Base-by-base conservation (phyloP, 37 sponge, comb jelly and placozoan genomes). In the Diacarnus erythraeanus region DNA sequence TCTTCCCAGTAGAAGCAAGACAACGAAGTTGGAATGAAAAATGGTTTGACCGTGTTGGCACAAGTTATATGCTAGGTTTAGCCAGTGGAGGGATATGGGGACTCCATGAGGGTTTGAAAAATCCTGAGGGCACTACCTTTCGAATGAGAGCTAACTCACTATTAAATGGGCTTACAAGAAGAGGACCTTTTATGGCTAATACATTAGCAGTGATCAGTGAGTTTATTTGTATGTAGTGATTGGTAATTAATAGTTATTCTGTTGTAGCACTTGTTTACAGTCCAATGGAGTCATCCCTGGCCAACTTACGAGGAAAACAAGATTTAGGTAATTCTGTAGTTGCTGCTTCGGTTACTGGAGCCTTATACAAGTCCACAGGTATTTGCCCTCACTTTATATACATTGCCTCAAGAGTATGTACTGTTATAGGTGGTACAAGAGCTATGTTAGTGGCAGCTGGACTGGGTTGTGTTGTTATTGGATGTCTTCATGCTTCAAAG, bases 151-250 rank as follows among this genome's bases (percentile, higher is more conserved):
- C 61, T 23, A 94, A 76, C n/a, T 73, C 66, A 25, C 40, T 94
- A 0, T 21, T 92, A 4, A 92, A 92, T 56, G 85, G 92, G 20
- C 61, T 78, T 30, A 87, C 92, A 26, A 54, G 89, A 58, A 79
- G 92, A 80, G 92, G 92, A 31, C 92, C 92, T 0, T 92, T 87
- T 77, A 66, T 87, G 36, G 92, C 71, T 2, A 92, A 92, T 77
- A 92, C 64, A 22, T 34, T 80, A 0, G 92, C 85, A 37, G 88
- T 92, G 37, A 66, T 92, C 2, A 88, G 92, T 92, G 54, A 72
- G 90, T 23, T 61, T 2, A 2, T 15, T 44, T 38, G 12, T 2
- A n/a, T n/a, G n/a, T n/a, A n/a, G n/a, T n/a, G n/a, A 40, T 12
- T 72, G 17, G 31, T 25, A 30, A 26, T 42, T 44, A 9, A 12